Evolutionary conservation across 1,140 invertebrate genomes (phyloP).

Genomic region (Apis mellifera): Amel_HAv3.1 CM009943.2:9775501-9776000

Average conservation of each 20-base stretch:
- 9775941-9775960: conserved; percentile 14
- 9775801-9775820: conserved; percentile 16
- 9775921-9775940: conserved; percentile 7
- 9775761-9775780: conserved; percentile 30
- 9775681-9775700: conserved; percentile 40
- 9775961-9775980: conserved; percentile 4
- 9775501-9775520: too few relatives aligned
- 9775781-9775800: conserved; percentile 43
- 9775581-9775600: too few relatives aligned
- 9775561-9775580: too few relatives aligned
- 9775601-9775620: too few relatives aligned
- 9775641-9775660: neutral
- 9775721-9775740: neutral
- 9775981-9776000: conserved; percentile 5
- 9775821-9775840: neutral
- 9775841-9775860: neutral
- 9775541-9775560: too few relatives aligned
- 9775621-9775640: too few relatives aligned
- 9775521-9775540: too few relatives aligned
- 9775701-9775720: neutral
- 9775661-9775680: conserved; percentile 13
- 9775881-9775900: neutral
- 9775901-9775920: neutral
- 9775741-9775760: conserved; percentile 32
- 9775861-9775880: conserved; percentile 33